A percentile compares a stretch with the other conserved stretches of the same genome.
These are phyloP conservation scores for Rana temporaria DNA, from an alignment of 2,113 vertebrate species.

Conservation along the genomic window DNA sequence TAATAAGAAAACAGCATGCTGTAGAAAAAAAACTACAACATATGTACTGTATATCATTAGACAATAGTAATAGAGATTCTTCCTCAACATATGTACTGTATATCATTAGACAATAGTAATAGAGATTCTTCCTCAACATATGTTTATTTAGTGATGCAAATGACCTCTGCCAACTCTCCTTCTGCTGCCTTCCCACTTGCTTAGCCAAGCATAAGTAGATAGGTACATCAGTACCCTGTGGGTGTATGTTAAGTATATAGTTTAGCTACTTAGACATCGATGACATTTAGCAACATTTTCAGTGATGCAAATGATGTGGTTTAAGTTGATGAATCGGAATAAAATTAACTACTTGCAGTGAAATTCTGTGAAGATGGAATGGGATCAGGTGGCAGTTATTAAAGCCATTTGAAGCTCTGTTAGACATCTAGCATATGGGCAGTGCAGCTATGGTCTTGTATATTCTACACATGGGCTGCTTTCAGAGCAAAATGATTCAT, in stretches of 20 bases:
- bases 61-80: background rate
- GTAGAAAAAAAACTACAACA: background rate
- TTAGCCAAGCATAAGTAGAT: conserved; percentile 40
- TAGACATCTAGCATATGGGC: background rate
- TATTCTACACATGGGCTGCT: too few species aligned
- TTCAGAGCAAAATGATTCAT: too few species aligned
- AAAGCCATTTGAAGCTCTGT: background rate
- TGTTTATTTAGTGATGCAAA: background rate
- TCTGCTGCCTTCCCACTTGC: conserved; percentile 16
- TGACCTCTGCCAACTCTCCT: background rate
- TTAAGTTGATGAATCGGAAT: background rate
- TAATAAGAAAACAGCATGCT: background rate
- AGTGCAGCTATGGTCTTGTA: background rate
- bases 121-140: background rate
- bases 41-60: too few species aligned
- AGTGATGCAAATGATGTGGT: conserved; percentile 4
- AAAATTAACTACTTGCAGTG: background rate
- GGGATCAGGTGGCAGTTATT: background rate
- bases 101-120: background rate
- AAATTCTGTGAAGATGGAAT: background rate
- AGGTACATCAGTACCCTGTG: conserved; percentile 16
- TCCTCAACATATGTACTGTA: background rate
- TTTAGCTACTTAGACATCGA: conserved; percentile 23
- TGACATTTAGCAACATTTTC: conserved; percentile 44
- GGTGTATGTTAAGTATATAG: conserved; percentile 3